Base-by-base conservation (phyloP, 2,113 vertebrate species). In the Tupaia chinensis region DNA sequence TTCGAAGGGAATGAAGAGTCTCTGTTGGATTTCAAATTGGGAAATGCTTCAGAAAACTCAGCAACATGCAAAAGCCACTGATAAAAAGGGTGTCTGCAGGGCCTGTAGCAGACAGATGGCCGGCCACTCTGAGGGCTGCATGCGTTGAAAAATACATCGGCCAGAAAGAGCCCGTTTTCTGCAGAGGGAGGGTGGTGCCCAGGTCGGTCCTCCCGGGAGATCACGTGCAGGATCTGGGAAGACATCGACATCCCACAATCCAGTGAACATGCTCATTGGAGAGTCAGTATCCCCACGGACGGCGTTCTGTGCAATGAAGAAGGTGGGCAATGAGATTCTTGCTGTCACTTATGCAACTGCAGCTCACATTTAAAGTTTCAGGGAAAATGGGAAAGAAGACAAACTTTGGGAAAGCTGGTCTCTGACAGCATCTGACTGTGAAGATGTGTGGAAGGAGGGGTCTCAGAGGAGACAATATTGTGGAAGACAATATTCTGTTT, bases 241-340 rank as follows among this genome's bases (percentile, higher is more conserved):
- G 34, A 1, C 15, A 14, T 20, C 29, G 3, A 3, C 13, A 16
- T 9, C 9, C 78, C 53, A 60, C 61, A 1, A 70, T 44, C 44
- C 44, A 44, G 44, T 44, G 44, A 44, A 44, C 44, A 44, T 44
- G 44, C 44, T 44, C 44, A 44, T 44, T 32, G 32, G 32, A 32
- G 32, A 12, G 15, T 5, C 23, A 2, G 1, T 9, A 3, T 32
- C 32, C 0, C 11, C 14, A 1, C 0, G 5, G 3, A 17, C 3
- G 1, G 0, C 4, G 16, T 20, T 56, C 63, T 44, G 22, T 7
- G 3, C 7, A 53, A 7, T 2, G 13, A 2, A 13, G 15, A 7
- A 78, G 3, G 6, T 15, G 60, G 65, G 22, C 14, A 9, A 12
- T 2, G 2, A 1, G 34, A 27, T 17, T 15, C 17, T 7, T 72